These are phyloP conservation scores for Oreohelix idahoensis DNA, from an alignment of 1,140 invertebrate genomes.

Conservation along the genomic window DNA sequence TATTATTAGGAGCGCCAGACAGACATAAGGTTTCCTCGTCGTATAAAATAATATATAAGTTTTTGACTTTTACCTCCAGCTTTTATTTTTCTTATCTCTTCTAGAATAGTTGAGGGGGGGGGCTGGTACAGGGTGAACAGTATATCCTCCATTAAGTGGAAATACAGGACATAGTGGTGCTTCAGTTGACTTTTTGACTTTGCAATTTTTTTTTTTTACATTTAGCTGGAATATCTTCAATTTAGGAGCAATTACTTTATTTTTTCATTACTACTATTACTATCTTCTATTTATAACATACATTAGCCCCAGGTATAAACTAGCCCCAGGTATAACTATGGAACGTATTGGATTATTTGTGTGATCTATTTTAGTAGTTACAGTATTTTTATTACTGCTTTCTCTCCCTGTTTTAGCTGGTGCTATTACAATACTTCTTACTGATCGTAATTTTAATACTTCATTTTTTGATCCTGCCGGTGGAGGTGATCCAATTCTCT, in stretches of 20 bases:
- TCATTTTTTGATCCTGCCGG: slow-evolving; percentile 80
- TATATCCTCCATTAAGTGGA: slow-evolving; percentile 81
- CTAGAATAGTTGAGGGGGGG: slow-evolving; percentile 78
- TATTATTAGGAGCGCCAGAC: slow-evolving; percentile 83
- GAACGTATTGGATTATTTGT: slow-evolving; percentile 76
- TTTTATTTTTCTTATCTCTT: slow-evolving; percentile 76
- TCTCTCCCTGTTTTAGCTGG: slow-evolving; percentile 82
- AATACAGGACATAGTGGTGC: too few species aligned
- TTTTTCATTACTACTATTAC: slow-evolving; percentile 76
- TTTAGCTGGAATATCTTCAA: slow-evolving; percentile 80
- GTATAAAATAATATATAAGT: slow-evolving; percentile 85
- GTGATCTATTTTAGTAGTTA: slow-evolving; percentile 80
- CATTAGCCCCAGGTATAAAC: too few species aligned
- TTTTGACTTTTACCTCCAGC: slow-evolving; percentile 82
- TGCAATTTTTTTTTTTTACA: slow-evolving; percentile 81
- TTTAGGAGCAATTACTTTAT: slow-evolving; percentile 81
- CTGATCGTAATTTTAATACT: slow-evolving; percentile 82
- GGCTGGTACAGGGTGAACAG: slow-evolving; percentile 79
- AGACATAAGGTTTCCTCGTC: slow-evolving; percentile 86
- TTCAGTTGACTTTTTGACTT: slow-evolving; percentile 76
- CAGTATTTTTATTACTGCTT: slow-evolving; percentile 79
- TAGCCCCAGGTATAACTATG: slow-evolving; percentile 73
- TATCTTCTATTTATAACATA: too few species aligned
- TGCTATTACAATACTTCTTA: slow-evolving; percentile 82
- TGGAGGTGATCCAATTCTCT: slow-evolving; percentile 81